Evolutionary conservation across 1,140 invertebrate genomes (phyloP).

Genomic region (Muscidifurax raptorellus): DNA sequence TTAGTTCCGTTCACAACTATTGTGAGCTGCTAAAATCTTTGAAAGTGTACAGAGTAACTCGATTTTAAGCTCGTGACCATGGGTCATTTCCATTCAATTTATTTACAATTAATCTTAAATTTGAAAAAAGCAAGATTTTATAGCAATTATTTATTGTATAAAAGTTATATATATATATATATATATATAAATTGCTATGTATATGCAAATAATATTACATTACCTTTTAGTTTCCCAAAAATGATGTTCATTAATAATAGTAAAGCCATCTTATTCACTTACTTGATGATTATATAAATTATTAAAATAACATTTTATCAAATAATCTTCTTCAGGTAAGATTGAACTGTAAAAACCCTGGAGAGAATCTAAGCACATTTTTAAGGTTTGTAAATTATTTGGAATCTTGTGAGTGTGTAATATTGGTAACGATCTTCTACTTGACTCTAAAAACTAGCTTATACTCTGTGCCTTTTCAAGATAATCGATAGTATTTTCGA

Average conservation of each 20-base stretch:
- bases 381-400: background rate
- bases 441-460: conserved; percentile 23
- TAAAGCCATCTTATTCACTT: too few species aligned
- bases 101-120: background rate
- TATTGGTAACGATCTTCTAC: background rate
- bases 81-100: background rate
- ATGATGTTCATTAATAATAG: too few species aligned
- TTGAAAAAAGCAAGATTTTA: background rate
- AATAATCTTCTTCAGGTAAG: background rate
- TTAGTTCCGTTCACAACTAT: background rate
- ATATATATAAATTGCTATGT: background rate
- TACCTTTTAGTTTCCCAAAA: too few species aligned
- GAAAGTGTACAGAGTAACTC: conserved; percentile 35
- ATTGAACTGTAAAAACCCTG: background rate
- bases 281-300: too few species aligned
- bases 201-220: background rate
- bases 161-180: background rate
- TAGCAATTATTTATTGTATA: background rate
- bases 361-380: background rate
- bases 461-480: conserved; percentile 52
- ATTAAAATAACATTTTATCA: too few species aligned
- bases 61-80: background rate
- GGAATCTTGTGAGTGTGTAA: background rate
- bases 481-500: conserved; percentile 11
- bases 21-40: conserved; percentile 26